These are phyloP conservation scores for Hylomyscus alleni DNA, from an alignment of 2,797 vertebrate species.

Conservation along the genomic window DNA sequence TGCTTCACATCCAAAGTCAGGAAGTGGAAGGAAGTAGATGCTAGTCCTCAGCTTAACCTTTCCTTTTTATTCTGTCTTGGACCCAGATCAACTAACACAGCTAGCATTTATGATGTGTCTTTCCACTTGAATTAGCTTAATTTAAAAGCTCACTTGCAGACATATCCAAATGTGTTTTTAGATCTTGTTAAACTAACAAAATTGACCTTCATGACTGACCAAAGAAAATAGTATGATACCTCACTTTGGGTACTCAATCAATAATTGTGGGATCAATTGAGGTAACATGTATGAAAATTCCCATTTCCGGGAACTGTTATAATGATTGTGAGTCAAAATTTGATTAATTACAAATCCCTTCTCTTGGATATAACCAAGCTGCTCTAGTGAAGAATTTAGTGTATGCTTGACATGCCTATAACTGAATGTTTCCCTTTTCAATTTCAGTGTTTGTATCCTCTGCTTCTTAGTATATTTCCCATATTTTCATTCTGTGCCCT, in stretches of 20 bases:
- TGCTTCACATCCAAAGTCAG: not conserved
- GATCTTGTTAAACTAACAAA: not conserved
- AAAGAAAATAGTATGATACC: not conserved
- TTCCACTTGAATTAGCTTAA: not conserved
- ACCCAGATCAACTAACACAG: not conserved
- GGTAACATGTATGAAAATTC: not conserved
- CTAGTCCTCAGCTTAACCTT: not conserved
- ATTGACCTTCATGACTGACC: not conserved
- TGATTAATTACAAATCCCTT: not conserved
- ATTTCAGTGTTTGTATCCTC: not conserved
- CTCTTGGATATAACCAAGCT: not conserved
- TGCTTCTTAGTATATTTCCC: not conserved
- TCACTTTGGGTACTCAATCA: not conserved
- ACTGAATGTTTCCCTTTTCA: not conserved
- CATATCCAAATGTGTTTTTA: not conserved
- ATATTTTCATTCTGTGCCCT: not conserved
- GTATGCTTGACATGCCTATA: not conserved
- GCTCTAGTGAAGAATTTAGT: not conserved
- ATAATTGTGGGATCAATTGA: not conserved
- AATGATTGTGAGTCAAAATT: slow-evolving; percentile 29
- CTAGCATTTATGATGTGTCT: not conserved
- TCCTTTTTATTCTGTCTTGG: not conserved
- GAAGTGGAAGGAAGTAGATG: not conserved
- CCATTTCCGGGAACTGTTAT: not conserved
- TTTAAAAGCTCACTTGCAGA: not conserved